Percentiles rank a stretch among this genome's conserved stretches.
Conservation (phyloP, 2,113 vertebrate species). For the Albula glossodonta region DNA sequence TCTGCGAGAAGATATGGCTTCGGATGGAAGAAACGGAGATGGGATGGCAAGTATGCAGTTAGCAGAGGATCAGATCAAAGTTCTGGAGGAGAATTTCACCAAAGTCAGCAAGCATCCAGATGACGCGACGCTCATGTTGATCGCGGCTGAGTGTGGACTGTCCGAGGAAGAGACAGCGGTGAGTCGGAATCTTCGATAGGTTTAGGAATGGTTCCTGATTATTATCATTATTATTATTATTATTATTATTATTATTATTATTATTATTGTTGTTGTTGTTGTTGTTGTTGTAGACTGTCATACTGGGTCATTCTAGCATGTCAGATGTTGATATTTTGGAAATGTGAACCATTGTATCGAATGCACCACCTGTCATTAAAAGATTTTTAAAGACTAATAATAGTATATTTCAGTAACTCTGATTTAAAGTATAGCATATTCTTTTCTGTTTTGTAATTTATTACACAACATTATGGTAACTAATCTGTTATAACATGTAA, state of each 20-base stretch:
- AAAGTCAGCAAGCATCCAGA: slow-evolving; percentile 60
- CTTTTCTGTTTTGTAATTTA: neutral
- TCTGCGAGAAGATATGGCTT: slow-evolving; percentile 45
- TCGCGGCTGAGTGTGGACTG: slow-evolving; percentile 70
- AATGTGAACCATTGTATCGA: neutral
- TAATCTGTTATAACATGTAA: too few species aligned
- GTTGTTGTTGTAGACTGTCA: too few species aligned
- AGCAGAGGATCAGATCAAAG: slow-evolving; percentile 62
- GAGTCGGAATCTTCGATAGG: slow-evolving; percentile 30
- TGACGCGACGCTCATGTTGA: slow-evolving; percentile 62
- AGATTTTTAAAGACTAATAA: too few species aligned
- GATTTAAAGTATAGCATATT: neutral
- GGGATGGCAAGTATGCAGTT: slow-evolving; percentile 45
- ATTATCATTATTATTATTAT: neutral
- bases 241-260: too few species aligned
- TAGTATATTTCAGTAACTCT: neutral
- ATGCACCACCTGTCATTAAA: too few species aligned
- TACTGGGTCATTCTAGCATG: neutral
- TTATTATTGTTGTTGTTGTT: too few species aligned
- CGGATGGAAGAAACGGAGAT: slow-evolving; percentile 24
- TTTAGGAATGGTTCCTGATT: neutral
- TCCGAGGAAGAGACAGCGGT: slow-evolving; percentile 63
- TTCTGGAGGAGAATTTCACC: slow-evolving; percentile 69
- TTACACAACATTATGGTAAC: too few species aligned
- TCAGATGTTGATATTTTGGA: neutral